Conservation (phyloP, 2,888 invertebrate genomes). For the Stegana nigrithorax region DNA sequence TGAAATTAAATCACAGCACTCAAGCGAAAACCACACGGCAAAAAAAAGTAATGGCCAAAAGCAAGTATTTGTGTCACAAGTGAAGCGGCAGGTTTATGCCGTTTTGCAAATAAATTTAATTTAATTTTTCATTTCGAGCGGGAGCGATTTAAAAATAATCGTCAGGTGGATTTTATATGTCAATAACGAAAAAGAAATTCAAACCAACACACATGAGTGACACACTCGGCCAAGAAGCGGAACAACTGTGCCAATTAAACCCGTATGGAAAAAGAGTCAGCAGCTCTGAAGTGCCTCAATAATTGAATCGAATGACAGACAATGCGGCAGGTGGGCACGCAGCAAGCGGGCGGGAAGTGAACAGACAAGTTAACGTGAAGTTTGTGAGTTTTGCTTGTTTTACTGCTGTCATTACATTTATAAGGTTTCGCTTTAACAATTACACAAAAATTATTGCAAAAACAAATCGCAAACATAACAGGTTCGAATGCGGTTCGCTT, state of each 20-base stretch:
- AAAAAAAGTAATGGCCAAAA: no score
- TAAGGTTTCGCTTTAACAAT: constrained; percentile 3
- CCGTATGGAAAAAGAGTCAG: not conserved
- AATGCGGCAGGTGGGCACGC: not conserved
- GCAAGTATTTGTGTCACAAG: no score
- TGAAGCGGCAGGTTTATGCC: no score
- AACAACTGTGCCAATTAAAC: constrained; percentile 9
- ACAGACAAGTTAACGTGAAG: no score
- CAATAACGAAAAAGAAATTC: no score
- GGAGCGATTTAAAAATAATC: no score
- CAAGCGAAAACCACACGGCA: no score
- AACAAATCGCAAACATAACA: not conserved
- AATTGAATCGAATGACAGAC: not conserved
- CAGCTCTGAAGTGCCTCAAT: not conserved
- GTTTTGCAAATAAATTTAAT: not conserved
- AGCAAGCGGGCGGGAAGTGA: no score
- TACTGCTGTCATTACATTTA: not conserved
- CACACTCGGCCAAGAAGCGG: no score
- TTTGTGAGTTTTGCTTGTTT: not conserved
- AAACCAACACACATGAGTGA: no score
- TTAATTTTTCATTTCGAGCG: not conserved
- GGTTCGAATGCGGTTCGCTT: not conserved
- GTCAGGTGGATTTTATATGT: no score
- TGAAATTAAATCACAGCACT: not conserved
- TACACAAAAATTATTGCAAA: constrained; percentile 4